Percentiles rank a stretch among this genome's conserved stretches.
Conservation (phyloP, 2,113 vertebrate genomes). For the Phasianus colchicus region DNA sequence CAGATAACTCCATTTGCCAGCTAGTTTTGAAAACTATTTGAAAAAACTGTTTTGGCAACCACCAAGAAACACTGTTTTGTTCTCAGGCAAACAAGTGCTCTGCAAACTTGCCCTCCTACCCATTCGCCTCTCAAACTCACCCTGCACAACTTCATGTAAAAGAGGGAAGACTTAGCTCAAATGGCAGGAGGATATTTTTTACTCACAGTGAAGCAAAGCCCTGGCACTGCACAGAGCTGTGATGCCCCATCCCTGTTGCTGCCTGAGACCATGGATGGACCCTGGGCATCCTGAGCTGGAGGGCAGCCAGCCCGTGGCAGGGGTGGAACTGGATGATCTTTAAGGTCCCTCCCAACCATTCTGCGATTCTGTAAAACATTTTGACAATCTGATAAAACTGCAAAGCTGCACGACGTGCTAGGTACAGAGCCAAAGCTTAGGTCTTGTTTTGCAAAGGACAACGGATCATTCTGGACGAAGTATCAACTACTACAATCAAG, state of each 20-base stretch:
- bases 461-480: conserved; percentile 14
- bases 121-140: not conserved
- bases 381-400: not conserved
- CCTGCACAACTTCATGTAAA: not conserved
- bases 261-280: too few species aligned
- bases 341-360: too few species aligned
- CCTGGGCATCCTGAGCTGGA: too few species aligned
- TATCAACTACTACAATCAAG: not conserved
- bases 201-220: too few species aligned
- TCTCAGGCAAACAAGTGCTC: not conserved
- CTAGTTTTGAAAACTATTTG: not conserved
- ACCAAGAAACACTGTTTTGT: not conserved
- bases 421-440: not conserved
- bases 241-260: too few species aligned
- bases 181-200: too few species aligned
- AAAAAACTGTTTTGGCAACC: not conserved
- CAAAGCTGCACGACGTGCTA: not conserved
- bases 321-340: too few species aligned
- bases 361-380: not conserved
- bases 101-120: not conserved
- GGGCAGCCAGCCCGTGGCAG: too few species aligned
- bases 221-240: too few species aligned
- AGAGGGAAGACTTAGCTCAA: too few species aligned
- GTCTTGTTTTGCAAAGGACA: not conserved
- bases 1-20: not conserved